Percentiles rank a stretch among this genome's conserved stretches.
Evolutionary conservation across 2,888 invertebrate species (phyloP).

Genomic region (Phyllotreta cruciferae): DNA sequence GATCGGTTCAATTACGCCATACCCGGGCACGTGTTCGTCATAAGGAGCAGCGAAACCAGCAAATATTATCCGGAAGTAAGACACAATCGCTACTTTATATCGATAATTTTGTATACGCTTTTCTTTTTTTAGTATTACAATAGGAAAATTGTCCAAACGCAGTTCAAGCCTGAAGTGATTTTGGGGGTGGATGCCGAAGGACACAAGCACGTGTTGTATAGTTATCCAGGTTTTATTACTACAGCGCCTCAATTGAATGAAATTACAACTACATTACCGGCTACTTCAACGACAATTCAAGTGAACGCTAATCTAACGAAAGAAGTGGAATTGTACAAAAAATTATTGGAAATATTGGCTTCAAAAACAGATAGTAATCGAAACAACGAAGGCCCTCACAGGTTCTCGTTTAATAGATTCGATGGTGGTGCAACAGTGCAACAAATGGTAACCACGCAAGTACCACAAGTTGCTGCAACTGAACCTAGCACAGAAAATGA

Average conservation of each 20-base stretch:
- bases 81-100: neutral
- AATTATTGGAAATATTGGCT: conserved; percentile 49
- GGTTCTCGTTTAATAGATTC: conserved; percentile 15
- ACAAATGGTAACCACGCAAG: conserved; percentile 10
- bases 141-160: conserved; percentile 35
- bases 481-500: conserved; percentile 2
- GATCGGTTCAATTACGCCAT: conserved; percentile 61
- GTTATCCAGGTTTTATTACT: conserved; percentile 46
- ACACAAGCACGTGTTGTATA: conserved; percentile 48
- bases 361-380: conserved; percentile 43
- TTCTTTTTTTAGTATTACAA: conserved; percentile 32
- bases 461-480: neutral
- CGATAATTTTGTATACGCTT: neutral
- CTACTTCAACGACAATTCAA: neutral
- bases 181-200: conserved; percentile 47
- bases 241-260: conserved; percentile 29
- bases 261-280: neutral
- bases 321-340: conserved; percentile 51
- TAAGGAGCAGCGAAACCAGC: conserved; percentile 55
- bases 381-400: conserved; percentile 29
- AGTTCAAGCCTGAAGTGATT: conserved; percentile 39
- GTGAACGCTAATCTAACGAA: conserved; percentile 41
- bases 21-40: conserved; percentile 70
- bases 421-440: too few relatives aligned
- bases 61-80: conserved; percentile 24